Evolutionary conservation across 2,888 invertebrate genomes (phyloP), one percentile per base, ranked within the genome.

Genomic region (Sympetrum striolatum): DNA sequence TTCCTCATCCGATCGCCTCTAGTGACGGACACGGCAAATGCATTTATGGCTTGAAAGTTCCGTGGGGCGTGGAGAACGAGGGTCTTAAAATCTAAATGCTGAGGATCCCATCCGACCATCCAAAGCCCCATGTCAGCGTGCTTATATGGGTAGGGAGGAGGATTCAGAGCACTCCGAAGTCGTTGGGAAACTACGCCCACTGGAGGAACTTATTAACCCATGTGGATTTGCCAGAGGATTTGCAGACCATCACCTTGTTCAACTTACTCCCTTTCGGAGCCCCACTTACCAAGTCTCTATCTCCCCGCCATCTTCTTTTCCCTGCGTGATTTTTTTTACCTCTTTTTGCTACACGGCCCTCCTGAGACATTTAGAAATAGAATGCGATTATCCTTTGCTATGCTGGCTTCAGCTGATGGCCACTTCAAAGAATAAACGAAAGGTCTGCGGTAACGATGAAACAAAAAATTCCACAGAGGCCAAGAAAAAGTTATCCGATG

Each of bases 21-120:
- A 58, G 35, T 58, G 35, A 58, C 86, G 64, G 86, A 60, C 86
- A 86, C 35, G 18, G 86, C 64, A 86, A 86, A 86, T 86, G 64
- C 86, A 86, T 86, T 73, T 86, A 86, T n/a, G 86, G 86, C 86
- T 37, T 64, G 58, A 86, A 86, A 86, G n/a, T 39, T 37, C 60
- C 60, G 8, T 37, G 6, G 18, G 60, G 14, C 86, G 25, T 86
- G 22, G 58, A 18, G 35, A 31, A 35, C 35, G 53, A 64, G 81
- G 82, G 58, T 58, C 82, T 82, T 82, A 82, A 82, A 58, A 37
- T 58, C 58, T 82, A 53, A 82, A 82, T 53, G 58, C 58, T 58
- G 82, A 35, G 64, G 64, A 64, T 64, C 64, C 64, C 82, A 82
- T 35, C 82, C 22, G 82, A 22, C 53, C 35, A 73, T 31, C 73